A percentile compares a stretch with the other conserved stretches of the same genome.
Evolutionary conservation across 2,113 vertebrate species (phyloP).

Genomic region (Tursiops truncatus): DNA sequence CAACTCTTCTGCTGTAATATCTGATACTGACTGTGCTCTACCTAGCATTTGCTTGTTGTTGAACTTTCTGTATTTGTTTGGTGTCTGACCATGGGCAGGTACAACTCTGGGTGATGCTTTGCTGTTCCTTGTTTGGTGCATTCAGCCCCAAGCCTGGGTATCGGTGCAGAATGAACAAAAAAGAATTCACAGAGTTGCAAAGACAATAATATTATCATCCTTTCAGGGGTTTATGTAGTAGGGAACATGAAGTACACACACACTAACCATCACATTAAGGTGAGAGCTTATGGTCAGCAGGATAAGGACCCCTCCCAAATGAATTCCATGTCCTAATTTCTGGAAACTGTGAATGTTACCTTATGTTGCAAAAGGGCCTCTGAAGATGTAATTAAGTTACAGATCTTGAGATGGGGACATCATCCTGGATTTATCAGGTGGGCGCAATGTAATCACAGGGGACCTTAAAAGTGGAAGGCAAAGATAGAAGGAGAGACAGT

Average conservation of each 20-base stretch:
- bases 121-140: neutral
- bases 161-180: neutral
- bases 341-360: accelerated
- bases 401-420: neutral
- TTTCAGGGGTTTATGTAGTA: neutral
- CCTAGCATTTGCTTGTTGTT: too few relatives aligned
- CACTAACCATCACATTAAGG: accelerated
- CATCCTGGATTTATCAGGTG: neutral
- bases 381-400: neutral
- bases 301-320: accelerated
- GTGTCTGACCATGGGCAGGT: neutral
- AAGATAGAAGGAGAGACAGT: accelerated
- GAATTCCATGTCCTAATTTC: neutral
- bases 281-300: neutral
- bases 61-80: neutral
- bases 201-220: neutral
- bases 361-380: neutral
- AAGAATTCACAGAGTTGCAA: neutral
- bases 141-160: too few relatives aligned
- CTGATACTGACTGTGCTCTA: neutral
- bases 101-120: neutral
- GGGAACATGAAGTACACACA: neutral
- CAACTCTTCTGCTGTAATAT: accelerated
- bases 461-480: neutral
- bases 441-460: too few relatives aligned